Percentiles rank a stretch among this genome's conserved stretches.
phyloP scores from a whole-genome alignment of 2,113 vertebrate species.

The Glareola pratincola region DNA sequence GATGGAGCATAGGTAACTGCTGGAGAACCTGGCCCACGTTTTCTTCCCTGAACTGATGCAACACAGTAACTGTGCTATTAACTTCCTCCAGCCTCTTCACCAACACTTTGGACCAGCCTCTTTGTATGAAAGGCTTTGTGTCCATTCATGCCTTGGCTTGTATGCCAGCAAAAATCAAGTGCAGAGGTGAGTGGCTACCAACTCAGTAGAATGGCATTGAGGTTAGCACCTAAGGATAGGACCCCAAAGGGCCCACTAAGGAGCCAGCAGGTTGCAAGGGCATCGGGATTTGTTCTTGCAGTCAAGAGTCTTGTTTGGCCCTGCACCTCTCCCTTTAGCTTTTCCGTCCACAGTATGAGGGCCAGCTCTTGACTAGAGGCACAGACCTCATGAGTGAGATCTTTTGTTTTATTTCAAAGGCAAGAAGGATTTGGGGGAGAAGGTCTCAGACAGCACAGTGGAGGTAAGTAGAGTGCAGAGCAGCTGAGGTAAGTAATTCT shows the following conservation, averaged over 20 bases:
- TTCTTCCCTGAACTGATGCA: neutral
- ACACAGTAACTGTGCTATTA: neutral
- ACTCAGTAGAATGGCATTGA: neutral
- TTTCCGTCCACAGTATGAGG: neutral
- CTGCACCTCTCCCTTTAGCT: neutral
- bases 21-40: neutral
- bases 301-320: neutral
- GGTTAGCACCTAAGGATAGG: neutral
- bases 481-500: constrained; percentile 76
- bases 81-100: neutral
- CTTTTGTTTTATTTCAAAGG: constrained; percentile 78
- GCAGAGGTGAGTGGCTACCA: neutral
- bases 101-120: neutral
- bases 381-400: neutral
- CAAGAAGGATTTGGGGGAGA: constrained; percentile 87
- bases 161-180: neutral
- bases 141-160: neutral
- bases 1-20: neutral
- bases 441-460: constrained; percentile 86
- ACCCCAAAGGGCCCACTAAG: neutral
- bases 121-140: neutral
- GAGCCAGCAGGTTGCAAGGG: neutral
- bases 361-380: neutral
- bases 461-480: constrained; percentile 91
- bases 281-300: neutral